Conservation (phyloP, 2,888 invertebrate species). For the Pyrrhia umbra region DNA sequence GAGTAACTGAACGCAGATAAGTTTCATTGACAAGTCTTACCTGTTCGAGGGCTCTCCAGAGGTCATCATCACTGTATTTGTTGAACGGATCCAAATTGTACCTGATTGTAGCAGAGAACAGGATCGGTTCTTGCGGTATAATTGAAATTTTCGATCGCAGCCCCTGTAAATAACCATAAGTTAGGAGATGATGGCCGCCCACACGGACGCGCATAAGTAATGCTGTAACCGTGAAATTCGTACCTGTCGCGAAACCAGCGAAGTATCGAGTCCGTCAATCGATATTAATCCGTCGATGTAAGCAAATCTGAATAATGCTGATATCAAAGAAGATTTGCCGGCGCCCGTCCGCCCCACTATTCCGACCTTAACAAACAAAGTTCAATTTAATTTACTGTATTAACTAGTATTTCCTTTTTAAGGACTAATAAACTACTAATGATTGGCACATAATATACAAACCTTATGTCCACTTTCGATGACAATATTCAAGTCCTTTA, state of each 20-base stretch:
- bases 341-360: conserved; percentile 94
- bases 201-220: conserved; percentile 29
- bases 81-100: conserved; percentile 94
- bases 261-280: conserved; percentile 92
- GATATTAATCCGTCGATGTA: conserved; percentile 90
- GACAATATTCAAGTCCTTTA: conserved; percentile 85
- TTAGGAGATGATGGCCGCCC: conserved; percentile 37
- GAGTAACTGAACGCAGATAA: conserved; percentile 23
- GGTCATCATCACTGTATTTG: conserved; percentile 91
- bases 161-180: conserved; percentile 79
- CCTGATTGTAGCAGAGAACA: conserved; percentile 92
- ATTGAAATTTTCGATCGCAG: conserved; percentile 91
- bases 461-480: conserved; percentile 87
- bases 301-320: conserved; percentile 93
- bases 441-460: conserved; percentile 10
- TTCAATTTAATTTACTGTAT: too few relatives aligned
- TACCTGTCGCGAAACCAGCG: conserved; percentile 89
- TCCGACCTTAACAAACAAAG: conserved; percentile 78
- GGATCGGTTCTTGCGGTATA: conserved; percentile 95
- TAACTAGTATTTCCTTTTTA: neutral
- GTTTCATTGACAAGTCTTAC: conserved; percentile 77
- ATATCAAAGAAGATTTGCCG: conserved; percentile 93
- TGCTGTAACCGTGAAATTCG: conserved; percentile 33
- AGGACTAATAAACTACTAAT: neutral
- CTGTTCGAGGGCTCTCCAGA: conserved; percentile 94